A percentile compares a stretch with the other conserved stretches of the same genome.
phyloP scores from a whole-genome alignment of 2,888 invertebrate species.

The Anoplius nigerrimus region DNA sequence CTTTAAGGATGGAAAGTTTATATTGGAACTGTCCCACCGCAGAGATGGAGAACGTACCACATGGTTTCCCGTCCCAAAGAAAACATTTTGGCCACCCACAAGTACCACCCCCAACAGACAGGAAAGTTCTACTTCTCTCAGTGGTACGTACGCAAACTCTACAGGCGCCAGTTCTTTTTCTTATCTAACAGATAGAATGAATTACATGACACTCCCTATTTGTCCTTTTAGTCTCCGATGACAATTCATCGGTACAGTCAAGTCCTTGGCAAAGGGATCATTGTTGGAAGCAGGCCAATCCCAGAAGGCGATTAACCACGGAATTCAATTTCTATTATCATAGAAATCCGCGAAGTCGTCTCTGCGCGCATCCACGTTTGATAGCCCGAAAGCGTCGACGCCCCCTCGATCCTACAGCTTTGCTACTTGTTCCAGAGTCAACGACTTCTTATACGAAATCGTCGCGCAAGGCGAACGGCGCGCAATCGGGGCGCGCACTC shows the following conservation, averaged over 20 bases:
- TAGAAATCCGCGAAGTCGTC: slow-evolving; percentile 76
- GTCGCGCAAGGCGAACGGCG: slow-evolving; percentile 56
- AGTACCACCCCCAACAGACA: slow-evolving; percentile 83
- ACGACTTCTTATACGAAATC: slow-evolving; percentile 49
- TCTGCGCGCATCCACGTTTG: slow-evolving; percentile 75
- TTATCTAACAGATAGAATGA: background rate
- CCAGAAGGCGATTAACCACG: slow-evolving; percentile 84
- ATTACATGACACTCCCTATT: slow-evolving; percentile 23
- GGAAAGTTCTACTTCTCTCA: slow-evolving; percentile 88
- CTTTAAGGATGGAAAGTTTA: slow-evolving; percentile 94
- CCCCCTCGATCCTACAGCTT: slow-evolving; percentile 78
- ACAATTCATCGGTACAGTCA: slow-evolving; percentile 92
- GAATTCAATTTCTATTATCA: slow-evolving; percentile 85
- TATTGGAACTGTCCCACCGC: slow-evolving; percentile 87
- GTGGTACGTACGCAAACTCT: slow-evolving; percentile 78
- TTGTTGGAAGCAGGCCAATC: slow-evolving; percentile 90
- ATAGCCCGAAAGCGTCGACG: slow-evolving; percentile 80
- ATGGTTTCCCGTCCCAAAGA: slow-evolving; percentile 93
- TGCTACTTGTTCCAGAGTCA: slow-evolving; percentile 56
- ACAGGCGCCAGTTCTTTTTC: too few relatives aligned
- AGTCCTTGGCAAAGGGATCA: slow-evolving; percentile 94
- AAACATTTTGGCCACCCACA: slow-evolving; percentile 90
- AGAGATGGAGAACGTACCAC: slow-evolving; percentile 88
- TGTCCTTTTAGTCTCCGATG: slow-evolving; percentile 84
- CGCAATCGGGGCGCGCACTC: slow-evolving; percentile 63